These are phyloP conservation scores for Ceuthmochares aereus DNA, from an alignment of 2,113 vertebrate species.

Conservation along the genomic window DNA sequence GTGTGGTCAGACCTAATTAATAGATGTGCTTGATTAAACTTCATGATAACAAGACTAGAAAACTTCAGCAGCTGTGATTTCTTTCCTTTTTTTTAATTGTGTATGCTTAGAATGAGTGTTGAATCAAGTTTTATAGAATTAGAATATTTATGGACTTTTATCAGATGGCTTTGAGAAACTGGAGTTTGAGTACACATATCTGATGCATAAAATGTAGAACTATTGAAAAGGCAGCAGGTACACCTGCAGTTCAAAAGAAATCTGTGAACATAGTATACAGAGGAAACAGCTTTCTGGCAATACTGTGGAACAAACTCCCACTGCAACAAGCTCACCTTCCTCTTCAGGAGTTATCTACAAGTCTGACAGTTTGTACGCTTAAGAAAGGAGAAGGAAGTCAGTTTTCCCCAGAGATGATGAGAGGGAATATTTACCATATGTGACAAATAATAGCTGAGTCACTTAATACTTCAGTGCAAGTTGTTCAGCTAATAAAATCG, in stretches of 20 bases:
- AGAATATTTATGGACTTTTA: not conserved
- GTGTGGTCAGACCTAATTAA: not conserved
- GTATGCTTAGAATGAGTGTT: not conserved
- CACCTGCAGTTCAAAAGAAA: not conserved
- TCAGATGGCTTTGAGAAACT: not conserved
- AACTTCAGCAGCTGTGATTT: not conserved
- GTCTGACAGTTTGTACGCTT: not conserved
- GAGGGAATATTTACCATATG: not conserved
- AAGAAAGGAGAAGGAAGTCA: not conserved
- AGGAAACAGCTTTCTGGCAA: not conserved
- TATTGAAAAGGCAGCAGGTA: not conserved
- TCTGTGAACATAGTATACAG: not conserved
- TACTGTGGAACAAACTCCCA: not conserved
- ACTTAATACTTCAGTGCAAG: not conserved
- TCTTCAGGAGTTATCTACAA: not conserved
- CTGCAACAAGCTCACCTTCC: not conserved
- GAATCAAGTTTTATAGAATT: not conserved
- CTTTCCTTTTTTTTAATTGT: not conserved
- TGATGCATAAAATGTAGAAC: not conserved
- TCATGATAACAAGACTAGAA: not conserved
- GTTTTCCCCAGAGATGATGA: not conserved
- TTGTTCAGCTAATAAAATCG: not conserved
- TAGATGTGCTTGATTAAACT: not conserved
- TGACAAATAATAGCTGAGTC: not conserved
- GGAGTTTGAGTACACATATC: not conserved